These are phyloP conservation scores for Sebastes iracundus DNA, from an alignment of 2,797 vertebrate species.

Conservation along the genomic window DNA sequence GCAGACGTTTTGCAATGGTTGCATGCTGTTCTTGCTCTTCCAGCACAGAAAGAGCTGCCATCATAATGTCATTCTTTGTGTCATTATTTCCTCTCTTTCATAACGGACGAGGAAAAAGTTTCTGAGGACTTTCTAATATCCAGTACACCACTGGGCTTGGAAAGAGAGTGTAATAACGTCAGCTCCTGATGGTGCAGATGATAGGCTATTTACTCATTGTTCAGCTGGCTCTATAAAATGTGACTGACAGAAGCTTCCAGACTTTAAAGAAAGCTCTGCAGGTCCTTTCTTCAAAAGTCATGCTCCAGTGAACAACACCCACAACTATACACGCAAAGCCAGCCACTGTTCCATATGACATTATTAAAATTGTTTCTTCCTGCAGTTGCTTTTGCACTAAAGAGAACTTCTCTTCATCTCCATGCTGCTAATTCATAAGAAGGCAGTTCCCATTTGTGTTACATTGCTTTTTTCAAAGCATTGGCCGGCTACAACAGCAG, in stretches of 20 bases:
- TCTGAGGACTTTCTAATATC: background rate
- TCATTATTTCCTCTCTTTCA: background rate
- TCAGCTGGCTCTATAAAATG: conserved; percentile 32
- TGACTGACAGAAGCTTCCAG: conserved; percentile 24
- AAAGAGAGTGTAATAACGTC: background rate
- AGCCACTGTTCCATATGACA: conserved; percentile 1
- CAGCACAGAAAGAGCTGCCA: background rate
- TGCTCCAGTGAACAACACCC: conserved; percentile 14
- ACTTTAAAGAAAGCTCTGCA: background rate
- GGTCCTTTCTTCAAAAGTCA: conserved; percentile 21
- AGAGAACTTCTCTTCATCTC: conserved; percentile 1
- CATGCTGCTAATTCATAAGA: conserved; percentile 34
- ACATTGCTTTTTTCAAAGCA: conserved; percentile 19
- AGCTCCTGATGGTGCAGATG: conserved; percentile 28
- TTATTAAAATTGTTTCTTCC: conserved; percentile 17
- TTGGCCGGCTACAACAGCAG: background rate
- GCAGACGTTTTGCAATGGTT: background rate
- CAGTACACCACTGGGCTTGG: background rate
- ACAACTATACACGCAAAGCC: background rate
- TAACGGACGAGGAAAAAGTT: background rate
- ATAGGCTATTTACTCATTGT: conserved; percentile 36
- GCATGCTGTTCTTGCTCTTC: background rate
- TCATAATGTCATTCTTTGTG: background rate
- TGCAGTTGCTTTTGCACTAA: conserved; percentile 11
- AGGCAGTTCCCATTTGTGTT: conserved; percentile 24